phyloP scores from a whole-genome alignment of 2,113 vertebrate genomes.

The Falcunculus frontatus region DNA sequence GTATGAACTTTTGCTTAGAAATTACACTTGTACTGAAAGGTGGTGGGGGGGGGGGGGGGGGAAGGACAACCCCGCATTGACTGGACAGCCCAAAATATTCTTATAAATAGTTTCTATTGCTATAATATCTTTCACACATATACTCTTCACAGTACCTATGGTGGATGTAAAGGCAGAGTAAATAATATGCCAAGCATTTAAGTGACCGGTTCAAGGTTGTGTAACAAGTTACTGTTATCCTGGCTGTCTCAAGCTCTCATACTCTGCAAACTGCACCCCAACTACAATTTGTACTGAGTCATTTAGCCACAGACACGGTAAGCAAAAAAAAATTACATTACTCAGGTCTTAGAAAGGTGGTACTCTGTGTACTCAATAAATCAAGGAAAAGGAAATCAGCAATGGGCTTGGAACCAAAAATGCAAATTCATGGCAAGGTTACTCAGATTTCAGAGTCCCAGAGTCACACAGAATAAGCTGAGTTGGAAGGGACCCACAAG shows the following conservation, averaged over 20 bases:
- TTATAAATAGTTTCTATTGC: not conserved
- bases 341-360: not conserved
- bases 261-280: not conserved
- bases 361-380: not conserved
- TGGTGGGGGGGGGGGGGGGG: no score
- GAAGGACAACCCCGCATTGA: no score
- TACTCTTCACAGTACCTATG: not conserved
- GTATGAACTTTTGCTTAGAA: not conserved
- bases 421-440: not conserved
- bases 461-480: not conserved
- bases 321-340: conserved; percentile 19
- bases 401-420: conserved; percentile 25
- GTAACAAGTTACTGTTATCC: not conserved
- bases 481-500: not conserved
- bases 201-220: not conserved
- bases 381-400: conserved; percentile 16
- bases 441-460: not conserved
- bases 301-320: not conserved
- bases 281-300: not conserved
- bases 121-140: not conserved
- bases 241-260: not conserved
- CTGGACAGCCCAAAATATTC: not conserved
- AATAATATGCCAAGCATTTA: not conserved
- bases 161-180: not conserved
- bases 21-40: not conserved